Evolutionary conservation across 2,113 vertebrate species (phyloP), one percentile per base, ranked within the genome.

Genomic region (Tenebrosternarchus preto): DNA sequence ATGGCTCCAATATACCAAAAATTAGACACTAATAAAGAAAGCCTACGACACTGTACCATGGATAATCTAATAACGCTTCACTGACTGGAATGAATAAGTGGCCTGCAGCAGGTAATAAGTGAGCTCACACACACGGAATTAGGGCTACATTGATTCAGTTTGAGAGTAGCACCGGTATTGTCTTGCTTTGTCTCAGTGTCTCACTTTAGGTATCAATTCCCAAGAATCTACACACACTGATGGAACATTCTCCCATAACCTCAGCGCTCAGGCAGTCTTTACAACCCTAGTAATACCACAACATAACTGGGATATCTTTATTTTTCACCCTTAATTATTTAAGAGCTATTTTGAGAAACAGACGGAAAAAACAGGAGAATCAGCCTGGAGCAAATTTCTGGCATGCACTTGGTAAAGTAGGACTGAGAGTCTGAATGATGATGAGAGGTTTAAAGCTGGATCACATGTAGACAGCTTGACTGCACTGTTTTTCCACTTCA

Each of bases 401-500:
- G 66, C 72, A 27, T 22, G 11, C 12, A 39, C 72, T 79, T n/a
- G 24, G 31, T 75, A 63, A 70, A 24, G 31, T 4, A 71, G 63
- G 19, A 29, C 22, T 19, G 43, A 9, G 25, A 17, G 12, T 9
- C 50, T 56, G 64, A 83, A 25, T 25, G 12, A 82, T 24, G 55
- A 16, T 19, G 39, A 1, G 81, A 22, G 53, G 59, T 74, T 75
- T 79, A n/a, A 70, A 11, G 55, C 64, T 69, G 39, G 16, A 46
- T 73, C 69, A 55, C 31, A 2, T 31, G 43, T 60, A 50, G 77
- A 79, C 77, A 55, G 33, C 5, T 1, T 73, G 36, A 73, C 56
- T 57, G 56, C n/a, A 53, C 36, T 31, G 36, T 68, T 69, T 81
- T 59, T 76, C 27, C 57, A 70, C 29, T 20, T 36, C 67, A 36